Evolutionary conservation across 1,140 invertebrate species (phyloP).

Genomic region (Halictus rubicundus): DNA sequence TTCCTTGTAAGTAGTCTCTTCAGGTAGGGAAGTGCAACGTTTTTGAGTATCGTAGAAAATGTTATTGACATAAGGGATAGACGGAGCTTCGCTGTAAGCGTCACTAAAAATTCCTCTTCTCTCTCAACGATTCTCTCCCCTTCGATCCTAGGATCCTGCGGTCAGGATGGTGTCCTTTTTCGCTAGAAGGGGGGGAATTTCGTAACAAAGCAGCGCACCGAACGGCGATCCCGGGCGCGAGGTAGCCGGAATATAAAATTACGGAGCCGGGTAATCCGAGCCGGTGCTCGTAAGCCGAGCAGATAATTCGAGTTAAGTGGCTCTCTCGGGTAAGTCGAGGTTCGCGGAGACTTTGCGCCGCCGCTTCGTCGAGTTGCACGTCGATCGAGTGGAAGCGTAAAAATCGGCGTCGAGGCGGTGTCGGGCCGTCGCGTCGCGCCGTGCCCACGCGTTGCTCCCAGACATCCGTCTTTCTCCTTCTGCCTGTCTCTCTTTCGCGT

Average conservation of each 20-base stretch:
- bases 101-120: too few species aligned
- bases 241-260: conserved; percentile 66
- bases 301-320: conserved; percentile 66
- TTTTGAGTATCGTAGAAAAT: too few species aligned
- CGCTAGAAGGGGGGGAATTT: conserved; percentile 2
- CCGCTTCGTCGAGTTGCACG: not conserved
- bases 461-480: not conserved
- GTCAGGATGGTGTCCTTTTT: not conserved
- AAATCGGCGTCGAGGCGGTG: conserved; percentile 24
- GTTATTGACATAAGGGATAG: too few species aligned
- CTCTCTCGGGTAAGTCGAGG: conserved; percentile 30
- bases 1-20: too few species aligned
- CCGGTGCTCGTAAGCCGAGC: conserved; percentile 64
- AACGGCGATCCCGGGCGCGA: conserved; percentile 8
- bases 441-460: conserved; percentile 10
- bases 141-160: not conserved
- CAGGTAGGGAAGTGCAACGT: too few species aligned
- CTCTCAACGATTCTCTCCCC: too few species aligned
- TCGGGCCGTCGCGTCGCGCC: not conserved
- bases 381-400: not conserved
- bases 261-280: conserved; percentile 59
- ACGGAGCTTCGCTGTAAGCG: too few species aligned
- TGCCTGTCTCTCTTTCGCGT: not conserved
- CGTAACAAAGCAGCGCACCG: conserved; percentile 12
- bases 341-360: conserved; percentile 8